Evolutionary conservation across 2,888 invertebrate genomes (phyloP), one percentile per base, ranked within the genome.

Genomic region (Crematogaster levior): DNA sequence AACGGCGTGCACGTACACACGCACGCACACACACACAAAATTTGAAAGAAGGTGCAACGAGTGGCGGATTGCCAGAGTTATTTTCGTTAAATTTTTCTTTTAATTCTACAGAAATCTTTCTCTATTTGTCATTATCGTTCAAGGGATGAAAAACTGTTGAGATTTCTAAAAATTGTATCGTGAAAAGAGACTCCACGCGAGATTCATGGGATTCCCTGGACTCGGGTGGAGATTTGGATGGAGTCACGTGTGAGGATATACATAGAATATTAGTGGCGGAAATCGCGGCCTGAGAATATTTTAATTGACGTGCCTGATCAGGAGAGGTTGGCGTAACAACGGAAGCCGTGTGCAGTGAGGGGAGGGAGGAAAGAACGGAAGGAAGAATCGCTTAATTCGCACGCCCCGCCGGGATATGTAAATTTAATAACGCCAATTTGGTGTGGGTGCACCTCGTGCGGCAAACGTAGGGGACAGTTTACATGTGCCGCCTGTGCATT

Each of bases 341-440:
- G 63, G 21, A 24, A 24, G 12, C 34, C 46, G 15, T 27, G 21
- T 10, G 21, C n/a, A 48, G 61, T 34, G 27, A 43, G 24, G 51
- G 10, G 37, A 53, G 65, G 43, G 30, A 74, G 86, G 65, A 40
- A 24, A 72, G 86, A 89, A 65, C 85, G 85, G 86, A 88, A 85
- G 89, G 86, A 88, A 86, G 90, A 88, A 90, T 89, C 90, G 90
- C 90, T 89, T 89, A 89, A 89, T 89, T 89, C 88, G 83, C 86
- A 40, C 85, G 79, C 77, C 66, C 82, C 60, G 73, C 82, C 82
- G 85, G 90, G 87, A 90, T 91, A 92, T 92, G 92, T 91, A 91
- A 92, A 92, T 92, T 92, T 91, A 92, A 92, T 91, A 91, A 91
- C 92, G 87, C 85, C 86, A 87, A 89, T 88, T 86, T 87, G 82